phyloP scores from a whole-genome alignment of 2,888 invertebrate genomes.

The Tachystola acroxantha region DNA sequence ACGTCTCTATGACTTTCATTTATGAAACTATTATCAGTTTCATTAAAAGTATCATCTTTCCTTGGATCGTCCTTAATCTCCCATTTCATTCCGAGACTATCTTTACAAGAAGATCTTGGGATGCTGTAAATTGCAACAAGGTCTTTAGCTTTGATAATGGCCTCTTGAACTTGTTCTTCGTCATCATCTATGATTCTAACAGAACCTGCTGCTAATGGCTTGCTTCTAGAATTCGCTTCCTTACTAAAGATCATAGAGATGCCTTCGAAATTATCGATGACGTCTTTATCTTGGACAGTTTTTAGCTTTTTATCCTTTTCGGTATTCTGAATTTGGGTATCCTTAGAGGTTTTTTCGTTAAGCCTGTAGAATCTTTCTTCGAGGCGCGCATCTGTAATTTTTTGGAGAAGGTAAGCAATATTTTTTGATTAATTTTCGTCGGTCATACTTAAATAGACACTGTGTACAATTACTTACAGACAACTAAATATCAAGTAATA shows the following conservation, averaged over 20 bases:
- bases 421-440: too few relatives aligned
- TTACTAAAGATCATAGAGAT: constrained; percentile 35
- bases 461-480: too few relatives aligned
- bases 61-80: background rate
- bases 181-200: constrained; percentile 9
- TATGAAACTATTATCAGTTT: background rate
- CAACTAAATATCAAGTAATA: too few relatives aligned
- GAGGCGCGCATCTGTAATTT: constrained; percentile 43
- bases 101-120: background rate
- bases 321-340: constrained; percentile 33
- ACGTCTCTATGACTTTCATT: too few relatives aligned
- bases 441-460: too few relatives aligned
- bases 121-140: background rate
- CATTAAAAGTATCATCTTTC: background rate
- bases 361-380: constrained; percentile 34
- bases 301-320: constrained; percentile 14
- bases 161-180: constrained; percentile 8
- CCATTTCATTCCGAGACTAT: too few relatives aligned
- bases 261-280: constrained; percentile 14
- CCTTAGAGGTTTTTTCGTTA: constrained; percentile 25
- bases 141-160: background rate
- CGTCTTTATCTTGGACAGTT: background rate
- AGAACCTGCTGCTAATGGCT: background rate
- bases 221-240: constrained; percentile 25
- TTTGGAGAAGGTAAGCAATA: too few relatives aligned